Evolutionary conservation across 2,113 vertebrate genomes (phyloP), one percentile per base, ranked within the genome.

Genomic region (Heloderma charlesbogerti): DNA sequence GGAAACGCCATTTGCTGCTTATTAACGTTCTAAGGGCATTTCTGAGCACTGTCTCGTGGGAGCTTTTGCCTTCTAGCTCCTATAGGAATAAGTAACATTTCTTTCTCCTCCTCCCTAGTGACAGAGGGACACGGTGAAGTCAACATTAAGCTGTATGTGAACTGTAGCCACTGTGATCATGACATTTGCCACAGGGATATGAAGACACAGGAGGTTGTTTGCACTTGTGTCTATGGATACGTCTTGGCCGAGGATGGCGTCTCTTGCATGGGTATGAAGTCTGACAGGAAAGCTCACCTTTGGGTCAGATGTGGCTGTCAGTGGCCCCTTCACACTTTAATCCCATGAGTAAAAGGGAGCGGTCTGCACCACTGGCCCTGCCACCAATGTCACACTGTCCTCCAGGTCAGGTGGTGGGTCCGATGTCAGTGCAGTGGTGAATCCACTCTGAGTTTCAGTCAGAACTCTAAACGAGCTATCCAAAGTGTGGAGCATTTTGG

Each of bases 141-240:
- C 95, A 97, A 98, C 93, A 99, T 99, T 95, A 98, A 96, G 88
- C 97, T 98, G 15, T 98, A 98, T 89, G 98, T 98, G 91, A 99
- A 99, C 98, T 99, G 99, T 97, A 99, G 98, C 95, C 99, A 99
- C 96, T 99, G 99, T 90, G 98, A 99, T 92, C 98, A 98, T 87
- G 98, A 98, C 0, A 98, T 99, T 80, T 99, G 99, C 94, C 98
- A 98, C 89, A 90, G 98, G 95, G 98, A 96, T 91, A 94, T 95
- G 0, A 98, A 98, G 60, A 97, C 96, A 89, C 97, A 97, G 69
- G 96, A 97, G 79, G 93, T 98, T 75, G 96, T 98, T 95, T 99
- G 99, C 96, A 98, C 97, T 97, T 99, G 99, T 63, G 98, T 99
- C 13, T 96, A 98, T 3, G 98, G 98, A 89, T 98, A 98, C 0